Evolutionary conservation across 2,888 invertebrate genomes (phyloP), one percentile per base, ranked within the genome.

Genomic region (Leptinotarsa haldemani): DNA sequence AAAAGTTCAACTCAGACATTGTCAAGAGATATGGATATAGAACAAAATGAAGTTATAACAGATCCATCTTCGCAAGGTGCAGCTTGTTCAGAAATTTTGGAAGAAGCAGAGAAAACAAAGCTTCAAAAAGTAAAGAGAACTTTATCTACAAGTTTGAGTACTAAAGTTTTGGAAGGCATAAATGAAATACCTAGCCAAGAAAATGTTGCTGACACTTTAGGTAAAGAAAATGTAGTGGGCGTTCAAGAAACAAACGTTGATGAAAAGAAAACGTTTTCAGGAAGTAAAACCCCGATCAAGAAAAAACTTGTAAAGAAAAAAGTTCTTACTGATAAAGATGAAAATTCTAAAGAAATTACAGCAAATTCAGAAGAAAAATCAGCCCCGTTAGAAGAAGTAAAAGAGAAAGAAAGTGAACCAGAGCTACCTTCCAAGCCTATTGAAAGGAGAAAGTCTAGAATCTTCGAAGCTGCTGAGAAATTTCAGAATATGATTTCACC

Each of bases 401-500:
- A 76, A 69, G 81, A 80, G 50, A 77, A 78, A 56, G 80, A 81
- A 66, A 78, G 78, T 69, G 81, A 79, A 65, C 80, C 83, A 16
- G 84, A 85, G 22, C 74, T 83, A 1, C 86, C 88, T 1, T 74
- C 83, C 3, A 89, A 88, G 80, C 89, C 90, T 1, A 86, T 89
- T 3, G 93, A 92, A 79, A 88, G 93, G 74, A 87, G 93, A 77
- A 90, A 91, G 76, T 93, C 93, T 1, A 90, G 92, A 81, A 92
- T 93, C 75, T 91, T 93, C 77, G 93, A 93, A 83, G 91, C 91
- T 0, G 92, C 92, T 0, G 93, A 93, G 83, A 92, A 92, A 84
- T 93, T 93, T 84, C 92, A 92, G 83, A 92, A 90, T 76, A 87
- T 90, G 84, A 86, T 88, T 20, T 80, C 85, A 1, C 85, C 86